Evolutionary conservation across 2,113 vertebrate species (phyloP), one percentile per base, ranked within the genome.

Genomic region (Dasyurus viverrinus): DNA sequence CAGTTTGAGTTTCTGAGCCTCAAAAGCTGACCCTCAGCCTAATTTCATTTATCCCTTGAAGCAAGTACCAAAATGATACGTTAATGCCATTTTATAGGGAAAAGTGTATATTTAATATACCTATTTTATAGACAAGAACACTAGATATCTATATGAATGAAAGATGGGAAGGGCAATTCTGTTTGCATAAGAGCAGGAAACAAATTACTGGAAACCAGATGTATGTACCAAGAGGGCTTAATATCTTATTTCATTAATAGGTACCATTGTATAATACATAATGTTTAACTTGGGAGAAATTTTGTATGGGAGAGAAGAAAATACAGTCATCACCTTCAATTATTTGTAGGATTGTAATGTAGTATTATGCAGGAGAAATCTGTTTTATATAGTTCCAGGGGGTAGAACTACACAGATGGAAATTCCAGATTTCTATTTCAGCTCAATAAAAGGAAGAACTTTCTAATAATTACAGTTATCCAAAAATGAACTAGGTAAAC

Each of bases 391-490:
- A 76, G 30, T 36, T n/a, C 60, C 14, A 76, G 16, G 14, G 16
- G 36, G 16, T 19, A n/a, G 60, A 76, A 76, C 1, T 76, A 16
- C 12, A 76, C 60, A 76, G n/a, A 19, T n/a, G 36, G 36, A 76
- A 76, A 14, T n/a, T n/a, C 4, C 14, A 76, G 36, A 76, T 19
- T n/a, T 14, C 36, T 48, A 53, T 91, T 94, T 94, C n/a, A 92
- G 8, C 2, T 96, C 52, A 93, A 91, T 95, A 93, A 91, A n/a
- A 92, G 89, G 54, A 76, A 47, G 11, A 54, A 42, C 0, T 48
- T 89, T 96, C 89, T 89, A 92, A n/a, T 57, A 22, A 96, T 54
- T 54, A 54, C 16, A 53, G 22, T 23, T 94, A 90, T 89, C 16
- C 48, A 76, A 5, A 91, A 47, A 84, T 60, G 24, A 53, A 94